Base-by-base conservation (phyloP, 2,113 vertebrate genomes). In the Glaucomys volans region DNA sequence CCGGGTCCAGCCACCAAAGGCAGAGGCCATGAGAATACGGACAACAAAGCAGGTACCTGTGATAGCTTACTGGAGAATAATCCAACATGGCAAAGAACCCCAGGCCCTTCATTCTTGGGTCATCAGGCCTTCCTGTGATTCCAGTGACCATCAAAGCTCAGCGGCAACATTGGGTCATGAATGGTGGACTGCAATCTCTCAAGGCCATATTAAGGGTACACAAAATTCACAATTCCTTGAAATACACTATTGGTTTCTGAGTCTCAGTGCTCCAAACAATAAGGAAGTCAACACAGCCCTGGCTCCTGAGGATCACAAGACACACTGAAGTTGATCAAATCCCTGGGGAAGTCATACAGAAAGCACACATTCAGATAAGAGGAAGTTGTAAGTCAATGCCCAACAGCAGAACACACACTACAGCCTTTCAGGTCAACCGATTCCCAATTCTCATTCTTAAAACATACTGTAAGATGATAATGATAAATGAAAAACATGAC, bases 401-500 rank as follows among this genome's bases (percentile, higher is more conserved):
- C 44, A 91, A 80, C 8, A 72, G 37, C 42, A 84, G 40, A 76
- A 67, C 1, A 77, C 87, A 26, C 16, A 69, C 16, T 79, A 10
- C 47, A 54, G 26, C 24, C n/a, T 94, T 92, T 88, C 13, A 93
- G 64, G 50, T 1, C 52, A 66, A 92, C n/a, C 11, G 40, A 81
- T 82, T 91, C 32, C 22, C 47, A 81, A 57, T 92, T 86, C n/a
- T 66, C 17, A 59, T 94, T 92, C 85, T 94, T 92, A 72, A 87
- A 92, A 83, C 75, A 16, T 79, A 89, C 8, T 77, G n/a, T 89
- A 50, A 86, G 92, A 94, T 54, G 22, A 83, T 79, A 57, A 80
- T 92, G 90, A 93, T 44, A 96, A 94, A 59, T 95, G 28, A 79
- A 88, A 95, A 97, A 76, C 26, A 67, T 90, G 13, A 50, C 32